Conservation (phyloP, 1,140 invertebrate species). For the Eciton burchellii region DNA sequence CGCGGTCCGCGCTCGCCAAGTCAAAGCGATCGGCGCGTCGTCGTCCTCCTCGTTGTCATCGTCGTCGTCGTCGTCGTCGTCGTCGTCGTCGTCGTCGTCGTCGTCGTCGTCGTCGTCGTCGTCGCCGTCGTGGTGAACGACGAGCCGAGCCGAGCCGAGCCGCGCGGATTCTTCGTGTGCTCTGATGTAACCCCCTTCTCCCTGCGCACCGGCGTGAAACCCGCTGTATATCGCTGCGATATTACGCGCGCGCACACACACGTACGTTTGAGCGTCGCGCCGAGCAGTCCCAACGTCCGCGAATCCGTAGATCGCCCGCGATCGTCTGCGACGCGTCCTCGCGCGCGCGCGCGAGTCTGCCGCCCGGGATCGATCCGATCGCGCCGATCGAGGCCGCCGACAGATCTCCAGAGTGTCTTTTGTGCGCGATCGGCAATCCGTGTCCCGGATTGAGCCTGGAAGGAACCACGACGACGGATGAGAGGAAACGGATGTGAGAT, state of each 20-base stretch:
- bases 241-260: constrained; percentile 52
- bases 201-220: constrained; percentile 66
- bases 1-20: constrained; percentile 33
- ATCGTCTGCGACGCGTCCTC: constrained; percentile 54
- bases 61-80: constrained; percentile 5
- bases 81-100: constrained; percentile 3
- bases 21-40: constrained; percentile 31
- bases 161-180: constrained; percentile 8
- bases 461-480: too few relatives aligned
- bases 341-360: constrained; percentile 35
- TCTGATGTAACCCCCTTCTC: constrained; percentile 52
- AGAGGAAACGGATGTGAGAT: too few relatives aligned
- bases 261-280: constrained; percentile 62
- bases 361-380: constrained; percentile 31
- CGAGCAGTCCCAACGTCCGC: constrained; percentile 66
- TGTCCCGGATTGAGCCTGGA: too few relatives aligned
- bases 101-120: background rate
- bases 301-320: constrained; percentile 67
- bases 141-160: constrained; percentile 49
- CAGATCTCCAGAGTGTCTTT: constrained; percentile 32
- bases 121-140: constrained; percentile 46
- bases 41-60: constrained; percentile 10
- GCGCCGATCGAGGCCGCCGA: constrained; percentile 25
- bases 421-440: constrained; percentile 4
- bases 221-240: constrained; percentile 68